Conservation (phyloP, 2,797 vertebrate species). For the Muscicapa comitata region DNA sequence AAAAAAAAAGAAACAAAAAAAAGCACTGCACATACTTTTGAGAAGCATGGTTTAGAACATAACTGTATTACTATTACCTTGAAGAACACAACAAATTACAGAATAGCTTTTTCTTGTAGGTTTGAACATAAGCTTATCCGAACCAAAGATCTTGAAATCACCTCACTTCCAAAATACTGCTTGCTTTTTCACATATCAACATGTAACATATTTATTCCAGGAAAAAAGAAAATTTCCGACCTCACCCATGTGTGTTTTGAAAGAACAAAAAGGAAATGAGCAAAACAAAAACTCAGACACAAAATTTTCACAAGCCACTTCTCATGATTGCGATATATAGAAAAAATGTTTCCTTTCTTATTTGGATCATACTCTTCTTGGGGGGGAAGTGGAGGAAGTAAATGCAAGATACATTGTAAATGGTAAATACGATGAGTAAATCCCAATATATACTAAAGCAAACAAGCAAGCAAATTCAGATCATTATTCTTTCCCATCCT, state of each 20-base stretch:
- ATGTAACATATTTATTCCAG: slow-evolving; percentile 31
- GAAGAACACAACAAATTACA: slow-evolving; percentile 28
- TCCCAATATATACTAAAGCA: slow-evolving; percentile 28
- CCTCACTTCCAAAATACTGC: slow-evolving; percentile 55
- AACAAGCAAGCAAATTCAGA: slow-evolving; percentile 20
- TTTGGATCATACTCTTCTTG: background rate
- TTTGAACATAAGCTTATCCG: background rate
- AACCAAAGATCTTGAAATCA: slow-evolving; percentile 48
- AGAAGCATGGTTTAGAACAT: background rate
- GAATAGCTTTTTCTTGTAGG: background rate
- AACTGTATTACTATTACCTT: background rate
- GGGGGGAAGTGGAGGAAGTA: background rate
- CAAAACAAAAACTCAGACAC: background rate
- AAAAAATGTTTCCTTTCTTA: background rate
- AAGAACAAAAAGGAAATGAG: background rate
- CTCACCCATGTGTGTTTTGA: background rate
- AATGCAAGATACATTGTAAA: background rate
- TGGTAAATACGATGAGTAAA: slow-evolving; percentile 35
- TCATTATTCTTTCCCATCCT: slow-evolving; percentile 22
- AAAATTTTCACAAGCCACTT: slow-evolving; percentile 9
- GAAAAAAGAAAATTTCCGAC: background rate
- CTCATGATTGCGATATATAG: slow-evolving; percentile 44
- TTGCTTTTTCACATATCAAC: slow-evolving; percentile 35
- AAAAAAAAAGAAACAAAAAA: background rate
- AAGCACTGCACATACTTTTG: slow-evolving; percentile 2